A percentile compares a stretch with the other conserved stretches of the same genome.
Conservation (phyloP, 1,140 invertebrate genomes). For the Bombus fervidus region DNA sequence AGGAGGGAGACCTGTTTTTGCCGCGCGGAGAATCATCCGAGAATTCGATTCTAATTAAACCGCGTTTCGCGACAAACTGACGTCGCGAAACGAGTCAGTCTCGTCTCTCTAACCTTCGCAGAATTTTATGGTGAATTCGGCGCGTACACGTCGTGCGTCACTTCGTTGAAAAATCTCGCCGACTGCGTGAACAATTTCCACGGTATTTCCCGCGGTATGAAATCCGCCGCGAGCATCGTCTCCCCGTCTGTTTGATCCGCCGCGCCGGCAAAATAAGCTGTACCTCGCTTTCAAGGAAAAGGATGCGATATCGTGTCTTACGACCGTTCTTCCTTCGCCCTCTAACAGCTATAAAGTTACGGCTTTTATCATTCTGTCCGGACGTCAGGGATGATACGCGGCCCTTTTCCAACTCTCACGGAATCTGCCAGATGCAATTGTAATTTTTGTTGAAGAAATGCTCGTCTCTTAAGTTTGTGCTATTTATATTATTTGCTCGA, state of each 20-base stretch:
- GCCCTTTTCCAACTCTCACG: background rate
- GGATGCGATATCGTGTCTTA: background rate
- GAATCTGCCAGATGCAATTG: background rate
- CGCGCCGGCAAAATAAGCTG: background rate
- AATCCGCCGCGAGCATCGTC: background rate
- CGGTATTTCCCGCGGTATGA: background rate
- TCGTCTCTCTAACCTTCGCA: background rate
- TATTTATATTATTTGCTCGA: background rate
- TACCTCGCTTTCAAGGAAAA: background rate
- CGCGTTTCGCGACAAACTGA: background rate
- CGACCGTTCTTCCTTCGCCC: background rate
- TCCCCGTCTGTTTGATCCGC: background rate
- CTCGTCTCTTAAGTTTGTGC: background rate
- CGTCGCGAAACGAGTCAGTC: background rate
- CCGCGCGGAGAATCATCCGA: background rate
- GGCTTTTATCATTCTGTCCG: constrained; percentile 26
- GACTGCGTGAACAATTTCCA: background rate
- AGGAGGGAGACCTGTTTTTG: background rate
- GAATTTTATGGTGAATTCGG: background rate
- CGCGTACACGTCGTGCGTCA: background rate
- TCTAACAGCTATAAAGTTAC: background rate
- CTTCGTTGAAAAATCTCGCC: constrained; percentile 15
- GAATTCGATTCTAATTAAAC: constrained; percentile 32
- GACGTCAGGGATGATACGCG: constrained; percentile 2
- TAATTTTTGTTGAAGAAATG: background rate